Conservation (phyloP, 2,888 invertebrate species). For the Agonopterix heracliana region DNA sequence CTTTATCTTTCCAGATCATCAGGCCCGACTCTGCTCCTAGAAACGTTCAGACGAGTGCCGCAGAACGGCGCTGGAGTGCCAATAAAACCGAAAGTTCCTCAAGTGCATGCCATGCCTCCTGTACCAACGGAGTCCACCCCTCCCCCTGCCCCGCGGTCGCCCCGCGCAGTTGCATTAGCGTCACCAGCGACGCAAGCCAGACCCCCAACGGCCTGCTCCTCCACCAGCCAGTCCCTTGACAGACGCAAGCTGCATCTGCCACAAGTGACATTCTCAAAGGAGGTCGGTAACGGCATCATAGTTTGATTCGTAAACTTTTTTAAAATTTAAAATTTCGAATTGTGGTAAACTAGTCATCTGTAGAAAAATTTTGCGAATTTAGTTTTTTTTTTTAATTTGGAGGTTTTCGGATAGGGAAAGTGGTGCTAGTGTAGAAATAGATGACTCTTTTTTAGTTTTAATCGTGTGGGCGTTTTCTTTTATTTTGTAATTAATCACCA, state of each 20-base stretch:
- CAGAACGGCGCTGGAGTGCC: slow-evolving; percentile 50
- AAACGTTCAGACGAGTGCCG: slow-evolving; percentile 81
- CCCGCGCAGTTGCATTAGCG: slow-evolving; percentile 45
- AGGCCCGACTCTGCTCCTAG: slow-evolving; percentile 81
- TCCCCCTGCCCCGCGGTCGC: slow-evolving; percentile 59
- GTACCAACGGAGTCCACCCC: slow-evolving; percentile 50
- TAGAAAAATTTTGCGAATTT: slow-evolving; percentile 13
- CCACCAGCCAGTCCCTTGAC: slow-evolving; percentile 77
- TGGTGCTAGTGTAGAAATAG: slow-evolving; percentile 34
- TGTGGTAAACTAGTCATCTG: slow-evolving; percentile 39
- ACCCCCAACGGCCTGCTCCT: slow-evolving; percentile 83
- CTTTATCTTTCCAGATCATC: slow-evolving; percentile 75
- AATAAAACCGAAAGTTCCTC: slow-evolving; percentile 35
- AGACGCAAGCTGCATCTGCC: slow-evolving; percentile 83
- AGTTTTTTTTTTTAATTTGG: neutral
- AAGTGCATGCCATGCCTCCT: slow-evolving; percentile 47
- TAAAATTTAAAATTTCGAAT: slow-evolving; percentile 4
- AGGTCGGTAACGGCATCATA: slow-evolving; percentile 93
- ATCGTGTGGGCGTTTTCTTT: neutral
- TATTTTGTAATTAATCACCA: slow-evolving; percentile 2
- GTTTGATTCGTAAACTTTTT: slow-evolving; percentile 67
- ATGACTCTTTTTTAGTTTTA: slow-evolving; percentile 14
- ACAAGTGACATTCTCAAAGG: slow-evolving; percentile 91
- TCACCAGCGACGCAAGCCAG: slow-evolving; percentile 66
- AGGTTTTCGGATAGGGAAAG: slow-evolving; percentile 15